Evolutionary conservation across 2,888 invertebrate genomes (phyloP), one percentile per base, ranked within the genome.

Genomic region (Sesamia inferens): DNA sequence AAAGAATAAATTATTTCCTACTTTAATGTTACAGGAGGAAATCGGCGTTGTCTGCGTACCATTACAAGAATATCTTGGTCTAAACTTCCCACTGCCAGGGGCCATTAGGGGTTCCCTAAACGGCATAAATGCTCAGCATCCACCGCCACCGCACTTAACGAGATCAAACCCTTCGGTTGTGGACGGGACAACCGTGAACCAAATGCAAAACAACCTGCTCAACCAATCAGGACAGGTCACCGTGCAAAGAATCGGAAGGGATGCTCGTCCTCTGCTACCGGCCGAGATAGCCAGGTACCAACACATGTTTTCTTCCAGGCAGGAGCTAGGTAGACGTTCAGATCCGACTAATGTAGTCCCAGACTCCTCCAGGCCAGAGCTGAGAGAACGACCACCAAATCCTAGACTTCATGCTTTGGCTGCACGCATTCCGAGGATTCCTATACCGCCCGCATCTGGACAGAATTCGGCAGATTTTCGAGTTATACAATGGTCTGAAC

Each of bases 241-340:
- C 0, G 96, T 97, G 13, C 97, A 97, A 78, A 91, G 96, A 73
- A 95, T 97, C 39, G 97, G 96, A 7, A 92, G 97, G 24, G 97
- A 97, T 85, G 97, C 97, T 0, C 88, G 97, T 62, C 96, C 97
- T 5, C 85, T 97, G 10, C 91, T 96, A 42, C 93, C 96, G 0
- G 92, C 93, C 55, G 97, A 97, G 85, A 92, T 97, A 72, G 94
- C 96, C 16, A 93, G 96, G 87, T 89, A 94, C 84, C 95, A 95
- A 69, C 95, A 96, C 83, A 94, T 96, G 94, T 95, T 96, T 78
- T 88, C 93, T 0, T 88, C 91, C 0, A 84, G 91, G 2, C 80
- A 71, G 19, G 91, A 92, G 54, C 79, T 74, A 51, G 44, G 51
- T 0, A 71, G 90, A n/a, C 82, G 93, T 58, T 48, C 88, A 6